Base-by-base conservation (phyloP, 2,888 invertebrate species). In the Ischnus inquisitorius region DNA sequence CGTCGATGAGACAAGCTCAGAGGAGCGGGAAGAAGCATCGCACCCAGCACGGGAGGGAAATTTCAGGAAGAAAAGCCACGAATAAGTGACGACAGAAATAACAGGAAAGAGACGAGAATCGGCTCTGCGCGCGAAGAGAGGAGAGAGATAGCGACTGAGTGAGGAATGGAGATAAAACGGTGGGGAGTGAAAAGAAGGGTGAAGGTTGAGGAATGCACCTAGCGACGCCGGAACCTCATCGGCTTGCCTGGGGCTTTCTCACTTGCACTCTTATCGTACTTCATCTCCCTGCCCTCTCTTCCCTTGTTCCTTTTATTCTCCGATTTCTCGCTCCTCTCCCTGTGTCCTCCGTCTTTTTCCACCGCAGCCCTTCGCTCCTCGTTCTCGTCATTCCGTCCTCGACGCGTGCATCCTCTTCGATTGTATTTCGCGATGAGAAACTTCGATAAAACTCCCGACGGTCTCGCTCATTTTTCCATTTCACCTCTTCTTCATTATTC, bases 131-230 rank as follows among this genome's bases (percentile, higher is more conserved):
- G 25, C 34, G 8, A n/a, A 10, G 57, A 65, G 34, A n/a, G n/a
- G n/a, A n/a, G n/a, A n/a, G n/a, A n/a, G n/a, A n/a, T n/a, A n/a
- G n/a, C n/a, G n/a, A n/a, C n/a, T n/a, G n/a, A 51, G 34, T 60
- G 51, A 34, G 67, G 28, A 43, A 28, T 39, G 71, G 41, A 41
- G 68, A 22, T 39, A 46, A 46, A 82, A 64, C 48, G 60, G 79
- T 43, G 39, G 64, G 68, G 74, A 54, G 79, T 34, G 34, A 34
- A 78, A 75, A 79, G 79, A 83, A 71, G 69, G 74, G 69, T 68
- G 64, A 67, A 83, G 82, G 75, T 74, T 43, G 79, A 79, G 69
- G 82, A 79, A 83, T 75, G 82, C 75, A 79, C 74, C 51, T 65
- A 69, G 75, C 54, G 60, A 22, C 64, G 64, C 64, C 65, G 65